phyloP scores from a whole-genome alignment of 53 echinoderm and acorn worm genomes.

The Actinopyga echinites region DNA sequence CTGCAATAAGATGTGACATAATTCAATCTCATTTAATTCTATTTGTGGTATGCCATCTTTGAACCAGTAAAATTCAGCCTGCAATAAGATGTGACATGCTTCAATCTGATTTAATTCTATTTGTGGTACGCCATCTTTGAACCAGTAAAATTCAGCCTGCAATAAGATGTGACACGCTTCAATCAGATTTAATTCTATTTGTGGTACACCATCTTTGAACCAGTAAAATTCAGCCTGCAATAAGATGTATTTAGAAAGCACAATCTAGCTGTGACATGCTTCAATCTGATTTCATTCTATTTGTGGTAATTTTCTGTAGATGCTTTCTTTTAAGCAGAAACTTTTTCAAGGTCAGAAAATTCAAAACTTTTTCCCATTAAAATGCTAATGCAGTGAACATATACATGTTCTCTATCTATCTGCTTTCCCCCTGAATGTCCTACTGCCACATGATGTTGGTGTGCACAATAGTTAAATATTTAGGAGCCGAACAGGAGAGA shows the following conservation, averaged over 20 bases:
- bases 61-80: conserved; percentile 71
- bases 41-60: conserved; percentile 65
- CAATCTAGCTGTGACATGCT: conserved; percentile 2
- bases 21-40: no score
- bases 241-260: conserved; percentile 33
- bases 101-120: no score
- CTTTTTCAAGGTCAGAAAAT: conserved; percentile 40
- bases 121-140: conserved; percentile 66
- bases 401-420: no score
- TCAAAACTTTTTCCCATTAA: no score
- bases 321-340: conserved; percentile 55
- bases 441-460: no score
- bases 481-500: no score
- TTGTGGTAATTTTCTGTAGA: conserved; percentile 37
- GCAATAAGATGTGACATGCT: background rate
- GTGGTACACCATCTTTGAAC: conserved; percentile 71
- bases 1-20: background rate
- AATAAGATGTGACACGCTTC: no score
- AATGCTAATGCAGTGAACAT: no score
- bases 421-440: no score
- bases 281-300: no score
- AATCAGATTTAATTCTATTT: no score
- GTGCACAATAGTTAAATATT: no score
- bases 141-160: conserved; percentile 68
- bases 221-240: conserved; percentile 60